Percentiles rank a stretch among this genome's conserved stretches.
Evolutionary conservation across 2,888 invertebrate species (phyloP).

Genomic region (Diaprepes abbreviatus): DNA sequence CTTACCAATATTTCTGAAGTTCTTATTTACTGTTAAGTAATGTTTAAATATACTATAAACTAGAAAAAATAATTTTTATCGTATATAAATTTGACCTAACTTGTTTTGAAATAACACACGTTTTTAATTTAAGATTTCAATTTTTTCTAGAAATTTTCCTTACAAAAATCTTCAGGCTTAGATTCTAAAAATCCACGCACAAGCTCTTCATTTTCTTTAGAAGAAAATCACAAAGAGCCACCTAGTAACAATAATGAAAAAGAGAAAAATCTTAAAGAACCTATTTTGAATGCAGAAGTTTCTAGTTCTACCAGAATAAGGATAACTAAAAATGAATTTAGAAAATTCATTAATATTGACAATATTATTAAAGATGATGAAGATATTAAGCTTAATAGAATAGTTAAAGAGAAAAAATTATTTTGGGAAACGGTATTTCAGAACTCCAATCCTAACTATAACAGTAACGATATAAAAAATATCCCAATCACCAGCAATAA

Average conservation of each 20-base stretch:
- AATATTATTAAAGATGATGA: not conserved
- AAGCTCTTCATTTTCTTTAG: slow-evolving; percentile 27
- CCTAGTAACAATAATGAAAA: not conserved
- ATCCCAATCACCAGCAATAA: not conserved
- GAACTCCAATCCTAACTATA: not conserved
- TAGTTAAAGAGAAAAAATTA: slow-evolving; percentile 27
- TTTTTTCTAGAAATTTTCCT: slow-evolving; percentile 17
- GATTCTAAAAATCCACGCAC: not conserved
- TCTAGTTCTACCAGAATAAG: slow-evolving; percentile 1
- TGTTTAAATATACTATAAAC: too few species aligned
- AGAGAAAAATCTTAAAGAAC: not conserved
- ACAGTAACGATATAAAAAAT: not conserved
- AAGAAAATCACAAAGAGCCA: slow-evolving; percentile 18
- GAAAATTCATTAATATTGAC: not conserved
- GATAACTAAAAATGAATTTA: not conserved
- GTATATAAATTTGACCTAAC: too few species aligned
- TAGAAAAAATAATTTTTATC: too few species aligned
- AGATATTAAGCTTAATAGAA: not conserved
- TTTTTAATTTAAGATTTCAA: too few species aligned
- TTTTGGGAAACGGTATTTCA: slow-evolving; percentile 35
- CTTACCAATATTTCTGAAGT: too few species aligned
- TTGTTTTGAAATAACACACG: too few species aligned
- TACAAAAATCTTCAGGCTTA: not conserved
- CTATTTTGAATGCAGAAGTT: not conserved
- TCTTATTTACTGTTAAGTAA: too few species aligned